phyloP scores from a whole-genome alignment of 2,113 vertebrate species.

The Myiagra hebetior region DNA sequence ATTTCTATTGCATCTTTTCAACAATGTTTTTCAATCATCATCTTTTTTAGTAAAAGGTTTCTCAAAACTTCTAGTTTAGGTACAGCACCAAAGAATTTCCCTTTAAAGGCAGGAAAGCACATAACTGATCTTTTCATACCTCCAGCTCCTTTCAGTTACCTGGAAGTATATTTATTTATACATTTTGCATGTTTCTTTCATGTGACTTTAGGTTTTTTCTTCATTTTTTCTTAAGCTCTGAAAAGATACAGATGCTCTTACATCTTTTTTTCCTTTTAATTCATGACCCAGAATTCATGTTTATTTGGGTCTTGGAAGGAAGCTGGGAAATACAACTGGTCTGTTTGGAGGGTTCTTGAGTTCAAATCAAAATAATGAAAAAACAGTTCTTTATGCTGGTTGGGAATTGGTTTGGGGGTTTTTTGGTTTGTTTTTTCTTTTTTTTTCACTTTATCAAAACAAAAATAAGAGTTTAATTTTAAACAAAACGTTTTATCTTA shows the following conservation, averaged over 20 bases:
- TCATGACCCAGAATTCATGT: not conserved
- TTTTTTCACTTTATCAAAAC: not conserved
- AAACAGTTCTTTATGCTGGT: not conserved
- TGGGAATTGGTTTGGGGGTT: not conserved
- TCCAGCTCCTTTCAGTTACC: not conserved
- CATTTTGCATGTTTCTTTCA: not conserved
- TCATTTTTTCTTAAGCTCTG: not conserved
- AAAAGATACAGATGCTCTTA: not conserved
- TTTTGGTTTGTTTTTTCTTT: not conserved
- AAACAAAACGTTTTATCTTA: not conserved
- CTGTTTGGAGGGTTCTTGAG: not conserved
- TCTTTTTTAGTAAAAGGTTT: not conserved
- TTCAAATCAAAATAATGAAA: not conserved
- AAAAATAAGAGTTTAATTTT: not conserved
- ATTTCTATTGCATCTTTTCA: not conserved
- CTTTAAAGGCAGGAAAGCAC: not conserved
- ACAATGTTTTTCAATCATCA: not conserved
- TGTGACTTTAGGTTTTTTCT: not conserved
- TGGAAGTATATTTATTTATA: not conserved
- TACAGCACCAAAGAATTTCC: not conserved
- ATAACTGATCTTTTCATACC: not conserved
- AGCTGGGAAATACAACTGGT: not conserved
- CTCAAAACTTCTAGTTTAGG: not conserved
- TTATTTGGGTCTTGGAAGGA: not conserved
- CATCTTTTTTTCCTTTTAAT: not conserved